Evolutionary conservation across 2,888 invertebrate species (phyloP).

Genomic region (Oxyscelio sp.): DNA sequence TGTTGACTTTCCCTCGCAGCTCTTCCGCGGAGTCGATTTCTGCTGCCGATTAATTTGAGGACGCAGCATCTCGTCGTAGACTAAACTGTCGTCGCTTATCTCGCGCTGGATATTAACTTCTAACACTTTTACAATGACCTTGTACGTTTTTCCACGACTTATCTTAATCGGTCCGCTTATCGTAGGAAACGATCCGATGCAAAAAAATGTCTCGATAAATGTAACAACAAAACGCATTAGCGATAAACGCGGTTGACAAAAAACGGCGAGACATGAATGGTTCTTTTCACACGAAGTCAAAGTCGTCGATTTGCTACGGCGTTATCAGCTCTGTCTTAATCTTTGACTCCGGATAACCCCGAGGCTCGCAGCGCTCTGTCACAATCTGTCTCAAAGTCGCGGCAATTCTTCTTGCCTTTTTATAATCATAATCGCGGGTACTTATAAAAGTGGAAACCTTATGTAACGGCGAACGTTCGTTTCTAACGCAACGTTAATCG

Average conservation of each 20-base stretch:
- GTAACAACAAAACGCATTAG: slow-evolving; percentile 67
- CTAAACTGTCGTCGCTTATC: slow-evolving; percentile 53
- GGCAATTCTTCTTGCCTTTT: slow-evolving; percentile 70
- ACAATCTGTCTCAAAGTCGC: slow-evolving; percentile 84
- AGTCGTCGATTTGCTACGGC: slow-evolving; percentile 66
- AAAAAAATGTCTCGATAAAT: slow-evolving; percentile 63
- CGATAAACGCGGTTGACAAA: slow-evolving; percentile 59
- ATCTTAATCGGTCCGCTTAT: slow-evolving; percentile 60
- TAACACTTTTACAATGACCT: slow-evolving; percentile 73
- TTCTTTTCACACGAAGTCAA: slow-evolving; percentile 77
- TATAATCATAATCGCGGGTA: slow-evolving; percentile 46
- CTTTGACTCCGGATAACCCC: slow-evolving; percentile 84
- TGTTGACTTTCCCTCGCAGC: slow-evolving; percentile 68
- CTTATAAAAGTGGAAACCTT: slow-evolving; percentile 41
- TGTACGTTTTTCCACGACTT: slow-evolving; percentile 63
- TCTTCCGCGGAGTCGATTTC: slow-evolving; percentile 37
- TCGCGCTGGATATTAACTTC: slow-evolving; percentile 59
- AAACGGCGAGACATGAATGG: slow-evolving; percentile 64
- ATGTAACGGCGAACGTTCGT: slow-evolving; percentile 6
- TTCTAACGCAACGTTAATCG: too few relatives aligned
- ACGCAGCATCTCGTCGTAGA: slow-evolving; percentile 5
- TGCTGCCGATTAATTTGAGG: slow-evolving; percentile 58
- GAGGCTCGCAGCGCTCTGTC: slow-evolving; percentile 80
- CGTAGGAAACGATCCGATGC: slow-evolving; percentile 51
- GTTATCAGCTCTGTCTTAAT: slow-evolving; percentile 78